Conservation (phyloP, 2,797 vertebrate genomes). For the Macrochelys suwanniensis region DNA sequence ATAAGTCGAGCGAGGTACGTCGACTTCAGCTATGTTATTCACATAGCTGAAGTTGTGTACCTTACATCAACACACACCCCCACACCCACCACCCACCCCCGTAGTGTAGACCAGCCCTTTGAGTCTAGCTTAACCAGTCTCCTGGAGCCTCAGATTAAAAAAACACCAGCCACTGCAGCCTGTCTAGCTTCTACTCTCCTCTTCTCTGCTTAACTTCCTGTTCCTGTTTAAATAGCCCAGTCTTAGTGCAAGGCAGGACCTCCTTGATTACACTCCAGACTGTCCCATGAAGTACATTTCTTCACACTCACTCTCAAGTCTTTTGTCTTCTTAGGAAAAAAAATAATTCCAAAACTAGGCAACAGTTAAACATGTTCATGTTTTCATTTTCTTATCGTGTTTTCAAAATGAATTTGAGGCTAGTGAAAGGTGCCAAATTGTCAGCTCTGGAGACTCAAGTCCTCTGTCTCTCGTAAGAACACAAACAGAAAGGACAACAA, state of each 20-base stretch:
- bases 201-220: background rate
- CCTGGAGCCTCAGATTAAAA: background rate
- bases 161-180: background rate
- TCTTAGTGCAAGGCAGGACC: background rate
- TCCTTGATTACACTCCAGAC: background rate
- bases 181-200: background rate
- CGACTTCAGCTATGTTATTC: no score
- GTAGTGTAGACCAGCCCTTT: no score
- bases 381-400: constrained; percentile 20
- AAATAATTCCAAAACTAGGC: background rate
- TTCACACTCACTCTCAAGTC: background rate
- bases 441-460: background rate
- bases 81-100: no score
- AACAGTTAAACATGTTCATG: background rate
- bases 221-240: background rate
- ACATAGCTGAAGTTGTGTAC: no score
- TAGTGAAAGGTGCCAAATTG: background rate
- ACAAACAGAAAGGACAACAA: background rate
- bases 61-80: no score
- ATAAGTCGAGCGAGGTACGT: no score
- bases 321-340: background rate
- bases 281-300: background rate
- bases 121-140: background rate
- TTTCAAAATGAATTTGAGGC: background rate
- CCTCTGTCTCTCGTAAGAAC: background rate